Evolutionary conservation across 2,888 invertebrate species (phyloP).

Genomic region (Melinaea marsaeus): DNA sequence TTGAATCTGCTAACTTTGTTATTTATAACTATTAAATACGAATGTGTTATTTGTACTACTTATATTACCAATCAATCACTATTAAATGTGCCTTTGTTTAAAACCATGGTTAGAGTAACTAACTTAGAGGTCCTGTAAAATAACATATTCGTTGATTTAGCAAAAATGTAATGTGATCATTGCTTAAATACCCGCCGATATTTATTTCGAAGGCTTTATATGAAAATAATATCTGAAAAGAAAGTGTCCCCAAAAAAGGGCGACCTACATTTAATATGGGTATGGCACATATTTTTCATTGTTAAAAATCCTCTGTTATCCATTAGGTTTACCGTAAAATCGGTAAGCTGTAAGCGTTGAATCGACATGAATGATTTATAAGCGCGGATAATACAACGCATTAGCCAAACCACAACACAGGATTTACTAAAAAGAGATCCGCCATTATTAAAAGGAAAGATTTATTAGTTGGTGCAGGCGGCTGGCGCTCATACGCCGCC

Average conservation of each 20-base stretch:
- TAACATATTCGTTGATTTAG: no score
- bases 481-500: conserved; percentile 37
- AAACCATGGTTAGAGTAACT: no score
- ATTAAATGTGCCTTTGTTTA: no score
- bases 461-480: conserved; percentile 48
- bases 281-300: conserved; percentile 17
- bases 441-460: conserved; percentile 51
- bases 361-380: conserved; percentile 71
- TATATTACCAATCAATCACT: no score
- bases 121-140: no score
- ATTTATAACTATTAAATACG: no score
- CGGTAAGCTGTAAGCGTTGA: conserved; percentile 42
- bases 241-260: not conserved
- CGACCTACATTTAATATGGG: not conserved
- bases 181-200: not conserved
- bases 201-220: not conserved
- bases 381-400: conserved; percentile 58
- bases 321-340: conserved; percentile 38
- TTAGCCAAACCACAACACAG: conserved; percentile 65
- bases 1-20: no score
- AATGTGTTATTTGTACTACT: no score
- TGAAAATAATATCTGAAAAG: not conserved
- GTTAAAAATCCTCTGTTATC: conserved; percentile 33
- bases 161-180: no score
- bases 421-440: conserved; percentile 62